Conservation (phyloP, 2,113 vertebrate species). For the Turdus rufiventris region DNA sequence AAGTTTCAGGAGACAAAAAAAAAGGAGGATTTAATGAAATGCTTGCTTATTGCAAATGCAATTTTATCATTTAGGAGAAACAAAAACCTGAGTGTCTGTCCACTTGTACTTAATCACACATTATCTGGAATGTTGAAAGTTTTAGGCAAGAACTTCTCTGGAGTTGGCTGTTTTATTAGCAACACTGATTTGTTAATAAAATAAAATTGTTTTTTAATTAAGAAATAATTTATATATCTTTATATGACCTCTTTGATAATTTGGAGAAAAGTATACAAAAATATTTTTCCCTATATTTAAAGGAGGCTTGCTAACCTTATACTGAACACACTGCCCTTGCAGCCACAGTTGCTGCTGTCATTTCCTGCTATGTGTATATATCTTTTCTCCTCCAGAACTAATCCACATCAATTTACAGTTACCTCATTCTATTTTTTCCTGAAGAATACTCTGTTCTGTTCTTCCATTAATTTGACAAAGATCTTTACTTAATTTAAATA, state of each 20-base stretch:
- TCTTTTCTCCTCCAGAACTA: background rate
- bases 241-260: background rate
- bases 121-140: background rate
- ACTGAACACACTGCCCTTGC: background rate
- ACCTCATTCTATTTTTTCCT: background rate
- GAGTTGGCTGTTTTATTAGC: background rate
- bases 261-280: background rate
- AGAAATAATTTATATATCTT: background rate
- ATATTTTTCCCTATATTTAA: background rate
- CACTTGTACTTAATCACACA: background rate
- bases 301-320: background rate
- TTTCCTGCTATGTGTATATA: background rate
- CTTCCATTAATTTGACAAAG: background rate
- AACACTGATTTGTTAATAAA: background rate
- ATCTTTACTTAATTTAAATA: background rate
- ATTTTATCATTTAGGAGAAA: background rate
- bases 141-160: background rate
- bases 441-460: background rate
- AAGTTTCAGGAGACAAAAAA: background rate
- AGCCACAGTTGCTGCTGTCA: background rate
- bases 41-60: background rate
- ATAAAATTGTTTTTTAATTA: background rate
- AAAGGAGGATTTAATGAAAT: background rate
- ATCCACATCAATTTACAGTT: background rate
- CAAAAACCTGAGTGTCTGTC: background rate